Evolutionary conservation across 2,888 invertebrate genomes (phyloP), one percentile per base, ranked within the genome.

Genomic region (Diplazon laetatorius): DNA sequence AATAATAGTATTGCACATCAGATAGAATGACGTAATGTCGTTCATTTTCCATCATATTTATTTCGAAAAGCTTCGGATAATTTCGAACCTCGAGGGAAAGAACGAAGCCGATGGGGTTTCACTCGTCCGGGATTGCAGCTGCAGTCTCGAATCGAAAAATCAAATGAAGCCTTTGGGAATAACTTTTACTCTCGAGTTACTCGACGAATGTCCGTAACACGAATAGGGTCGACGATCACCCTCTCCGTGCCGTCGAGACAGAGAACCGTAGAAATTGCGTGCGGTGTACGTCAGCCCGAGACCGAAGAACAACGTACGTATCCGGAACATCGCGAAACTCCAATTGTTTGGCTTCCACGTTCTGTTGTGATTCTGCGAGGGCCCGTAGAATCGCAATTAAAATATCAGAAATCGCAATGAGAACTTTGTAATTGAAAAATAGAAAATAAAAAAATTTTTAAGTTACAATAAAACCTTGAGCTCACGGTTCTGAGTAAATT

Each of bases 121-220:
- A 0, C 0, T 14, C 30, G 55, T 25, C 9, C 30, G 30, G 14
- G 14, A 55, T 16, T 52, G 0, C 50, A 25, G n/a, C 6, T 16
- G 8, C 30, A 35, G 14, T 14, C 16, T 5, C 9, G 30, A 55
- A 55, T 55, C 30, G 16, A 14, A 30, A 55, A 68, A 44, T 68
- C 46, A 60, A 50, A 52, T 18, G 37, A 52, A 62, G 68, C 79
- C 65, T 62, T 66, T n/a, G n/a, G 72, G 62, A 44, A 66, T 79
- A 85, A 86, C 82, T 83, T 84, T 80, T 78, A 82, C 82, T 83
- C 82, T 84, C 82, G 80, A 82, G 80, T 83, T 81, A 76, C 73
- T 42, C 42, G n/a, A 12, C 14, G 57, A 20, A 62, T 18, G 30
- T 55, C 55, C 30, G 35, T 14, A 9, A 30, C 14, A 14, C 22